phyloP scores from a whole-genome alignment of 2,888 invertebrate genomes.

The Saturnia japonica region DNA sequence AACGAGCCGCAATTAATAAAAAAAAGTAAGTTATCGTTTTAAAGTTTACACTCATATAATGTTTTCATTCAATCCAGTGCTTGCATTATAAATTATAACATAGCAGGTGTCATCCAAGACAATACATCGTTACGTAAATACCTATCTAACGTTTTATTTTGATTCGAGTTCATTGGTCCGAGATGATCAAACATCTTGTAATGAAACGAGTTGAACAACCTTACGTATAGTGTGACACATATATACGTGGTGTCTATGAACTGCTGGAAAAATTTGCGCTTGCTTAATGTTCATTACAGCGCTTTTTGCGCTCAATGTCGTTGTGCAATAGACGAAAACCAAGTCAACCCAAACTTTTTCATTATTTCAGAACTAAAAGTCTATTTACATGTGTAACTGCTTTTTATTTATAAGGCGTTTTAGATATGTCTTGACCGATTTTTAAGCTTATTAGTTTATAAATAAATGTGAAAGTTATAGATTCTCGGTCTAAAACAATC shows the following conservation, averaged over 20 bases:
- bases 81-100: constrained; percentile 8
- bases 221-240: constrained; percentile 18
- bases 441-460: too few relatives aligned
- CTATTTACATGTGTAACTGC: too few relatives aligned
- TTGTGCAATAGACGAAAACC: background rate
- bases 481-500: background rate
- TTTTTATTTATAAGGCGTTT: too few relatives aligned
- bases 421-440: too few relatives aligned
- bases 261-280: constrained; percentile 21
- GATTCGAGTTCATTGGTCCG: constrained; percentile 31
- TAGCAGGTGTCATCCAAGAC: constrained; percentile 22
- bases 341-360: too few relatives aligned
- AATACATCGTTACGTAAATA: constrained; percentile 34
- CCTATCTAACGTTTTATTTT: constrained; percentile 33
- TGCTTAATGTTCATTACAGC: constrained; percentile 11
- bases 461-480: background rate
- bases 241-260: constrained; percentile 12
- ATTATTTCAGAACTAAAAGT: background rate
- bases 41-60: background rate
- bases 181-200: constrained; percentile 23
- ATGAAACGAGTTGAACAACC: constrained; percentile 26
- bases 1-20: too few relatives aligned
- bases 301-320: constrained; percentile 3
- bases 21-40: background rate
- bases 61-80: constrained; percentile 9